Base-by-base conservation (phyloP, 2,888 invertebrate genomes). In the Agonum fuliginosum region DNA sequence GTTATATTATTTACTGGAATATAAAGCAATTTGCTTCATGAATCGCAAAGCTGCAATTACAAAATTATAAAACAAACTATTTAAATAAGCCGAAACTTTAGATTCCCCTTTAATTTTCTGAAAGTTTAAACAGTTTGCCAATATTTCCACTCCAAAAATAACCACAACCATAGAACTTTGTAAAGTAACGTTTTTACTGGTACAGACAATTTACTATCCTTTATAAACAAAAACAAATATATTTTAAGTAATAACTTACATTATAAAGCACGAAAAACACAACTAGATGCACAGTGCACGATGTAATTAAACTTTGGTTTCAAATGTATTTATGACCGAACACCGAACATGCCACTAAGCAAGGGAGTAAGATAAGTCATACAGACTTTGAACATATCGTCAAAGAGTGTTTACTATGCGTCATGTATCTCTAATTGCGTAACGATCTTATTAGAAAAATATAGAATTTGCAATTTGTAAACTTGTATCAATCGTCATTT, bases 331-430 rank as follows among this genome's bases (percentile, higher is more conserved):
- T 62, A 62, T 54, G 54, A 22, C 17, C 1, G 24, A 54, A 24
- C 54, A 54, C 24, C 22, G 54, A 54, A n/a, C 22, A 24, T 54
- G 22, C 24, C 3, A n/a, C n/a, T n/a, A n/a, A 30, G 8, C 30
- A 5, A 30, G 8, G 4, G 8, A 30, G 8, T 5, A 67, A 37
- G 51, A 62, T 62, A 73, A n/a, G 58, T 58, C 43, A 43, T 58
- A 51, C 74, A 75, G 75, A 75, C 75, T 75, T 75, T 75, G 75
- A 67, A 19, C 75, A 51, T 20, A 34, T 62, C 41, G 74, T 74
- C 74, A 51, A 58, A 58, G 58, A 30, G 24, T 62, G 62, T 58
- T 62, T 46, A 43, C 30, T 67, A 75, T 75, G 67, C 75, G 75
- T 75, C 75, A 75, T 67, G 6, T 17, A 24, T 48, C 46, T 14